A percentile compares a stretch with the other conserved stretches of the same genome.
Evolutionary conservation across 2,113 vertebrate species (phyloP).

Genomic region (Rhinoderma darwinii): DNA sequence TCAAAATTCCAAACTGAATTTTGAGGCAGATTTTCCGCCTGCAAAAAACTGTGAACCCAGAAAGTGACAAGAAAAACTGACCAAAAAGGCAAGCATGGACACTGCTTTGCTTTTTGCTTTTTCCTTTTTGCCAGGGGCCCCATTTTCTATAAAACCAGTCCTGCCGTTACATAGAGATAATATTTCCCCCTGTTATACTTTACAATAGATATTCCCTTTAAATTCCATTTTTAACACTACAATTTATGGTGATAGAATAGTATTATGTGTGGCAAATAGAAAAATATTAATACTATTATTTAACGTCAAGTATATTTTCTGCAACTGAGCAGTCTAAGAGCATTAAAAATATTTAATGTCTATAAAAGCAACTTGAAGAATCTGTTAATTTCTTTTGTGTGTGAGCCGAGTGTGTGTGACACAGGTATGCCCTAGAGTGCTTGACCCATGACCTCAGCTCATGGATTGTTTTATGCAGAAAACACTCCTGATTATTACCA

Average conservation of each 20-base stretch:
- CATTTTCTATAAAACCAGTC: background rate
- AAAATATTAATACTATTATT: conserved; percentile 3
- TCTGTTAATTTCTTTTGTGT: conserved; percentile 71
- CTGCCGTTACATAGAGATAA: background rate
- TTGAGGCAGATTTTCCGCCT: too few relatives aligned
- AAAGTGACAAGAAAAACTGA: too few relatives aligned
- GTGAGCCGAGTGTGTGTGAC: conserved; percentile 68
- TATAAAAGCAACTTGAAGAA: conserved; percentile 16
- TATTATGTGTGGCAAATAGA: background rate
- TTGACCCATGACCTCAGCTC: conserved; percentile 79
- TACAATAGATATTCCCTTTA: background rate
- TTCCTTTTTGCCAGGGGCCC: background rate
- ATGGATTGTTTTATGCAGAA: conserved; percentile 78
- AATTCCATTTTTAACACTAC: too few relatives aligned
- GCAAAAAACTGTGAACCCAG: too few relatives aligned
- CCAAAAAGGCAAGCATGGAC: too few relatives aligned
- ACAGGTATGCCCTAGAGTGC: conserved; percentile 66
- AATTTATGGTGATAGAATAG: background rate
- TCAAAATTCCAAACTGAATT: too few relatives aligned
- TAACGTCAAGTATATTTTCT: background rate
- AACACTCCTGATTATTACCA: conserved; percentile 77
- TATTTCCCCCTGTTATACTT: background rate
- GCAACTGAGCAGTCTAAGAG: background rate
- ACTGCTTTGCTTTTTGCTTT: background rate
- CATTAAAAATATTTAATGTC: conserved; percentile 42